Percentiles rank a stretch among this genome's conserved stretches.
These are phyloP conservation scores for Patella ulyssiponensis DNA, from an alignment of 2,888 invertebrate genomes.

Conservation along the genomic window DNA sequence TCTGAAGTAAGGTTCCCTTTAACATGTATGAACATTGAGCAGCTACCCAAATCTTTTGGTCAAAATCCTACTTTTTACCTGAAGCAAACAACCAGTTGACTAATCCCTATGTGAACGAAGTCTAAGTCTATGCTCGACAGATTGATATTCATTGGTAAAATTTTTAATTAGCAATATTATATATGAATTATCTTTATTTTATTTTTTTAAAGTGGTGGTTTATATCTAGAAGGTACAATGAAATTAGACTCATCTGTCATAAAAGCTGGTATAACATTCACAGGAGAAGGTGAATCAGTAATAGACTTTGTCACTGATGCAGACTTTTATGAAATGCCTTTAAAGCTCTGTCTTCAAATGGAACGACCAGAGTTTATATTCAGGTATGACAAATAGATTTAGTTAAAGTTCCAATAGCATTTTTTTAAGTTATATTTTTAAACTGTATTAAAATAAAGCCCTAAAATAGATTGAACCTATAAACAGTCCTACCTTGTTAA, in stretches of 20 bases:
- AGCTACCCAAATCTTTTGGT: too few species aligned
- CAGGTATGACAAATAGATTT: conserved; percentile 72
- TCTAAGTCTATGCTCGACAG: too few species aligned
- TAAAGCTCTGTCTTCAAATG: conserved; percentile 83
- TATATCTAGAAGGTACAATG: conserved; percentile 79
- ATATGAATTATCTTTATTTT: not conserved
- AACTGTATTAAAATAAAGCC: too few species aligned
- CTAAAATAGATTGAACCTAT: too few species aligned
- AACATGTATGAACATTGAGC: too few species aligned
- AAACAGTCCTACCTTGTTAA: too few species aligned
- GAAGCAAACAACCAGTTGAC: too few species aligned
- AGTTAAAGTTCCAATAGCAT: too few species aligned
- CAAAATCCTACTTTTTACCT: too few species aligned
- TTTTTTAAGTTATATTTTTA: too few species aligned
- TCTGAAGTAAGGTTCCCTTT: too few species aligned
- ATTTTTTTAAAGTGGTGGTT: conserved; percentile 77
- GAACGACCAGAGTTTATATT: conserved; percentile 79
- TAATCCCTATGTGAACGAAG: too few species aligned
- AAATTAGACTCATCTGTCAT: conserved; percentile 80
- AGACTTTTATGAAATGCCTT: conserved; percentile 82
- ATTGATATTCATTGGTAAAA: not conserved
- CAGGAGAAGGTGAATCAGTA: conserved; percentile 78
- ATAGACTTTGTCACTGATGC: conserved; percentile 82
- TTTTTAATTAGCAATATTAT: not conserved
- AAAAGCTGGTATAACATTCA: conserved; percentile 79